Base-by-base conservation (phyloP, 2,888 invertebrate species). In the Dryomyza anilis region DNA sequence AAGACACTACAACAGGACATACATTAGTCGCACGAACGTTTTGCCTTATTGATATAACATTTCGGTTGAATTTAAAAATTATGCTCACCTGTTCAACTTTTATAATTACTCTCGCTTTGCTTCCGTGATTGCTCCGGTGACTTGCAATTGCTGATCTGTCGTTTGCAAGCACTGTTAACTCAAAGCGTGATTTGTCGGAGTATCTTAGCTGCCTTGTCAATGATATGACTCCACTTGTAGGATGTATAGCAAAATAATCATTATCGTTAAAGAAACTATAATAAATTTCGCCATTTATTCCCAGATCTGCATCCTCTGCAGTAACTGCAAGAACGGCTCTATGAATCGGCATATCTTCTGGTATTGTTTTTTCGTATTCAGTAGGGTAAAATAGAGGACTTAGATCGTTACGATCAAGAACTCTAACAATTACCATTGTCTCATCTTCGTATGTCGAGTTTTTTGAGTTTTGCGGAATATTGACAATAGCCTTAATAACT, bases 231-330 rank as follows among this genome's bases (percentile, higher is more conserved):
- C 98, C 98, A 53, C 92, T 92, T 62, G 95, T 93, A 1, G 97
- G 96, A 83, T 98, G 96, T 64, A 99, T 90, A 36, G 95, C 92
- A 81, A 98, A 98, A 74, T 89, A 90, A 77, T 93, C 91, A 50
- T 91, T 93, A 65, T 88, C 87, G 73, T 93, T 90, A 57, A 88
- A 86, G 76, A 98, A 90, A 81, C 95, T 96, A 85, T 97, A 98
- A 85, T 98, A 98, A 74, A 98, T 94, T 85, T 98, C 96, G 1
- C 97, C 96, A 83, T 98, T 98, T 74, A 95, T 87, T 2, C 98
- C 98, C 36, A 94, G 86, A 83, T 99, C 98, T 3, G 98, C 97
- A 84, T 99, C 98, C 77, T 95, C 96, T 0, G 98, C 98, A 36
- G 89, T 85, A 58, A 94, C 93, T 76, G 87, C 88, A 39, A 91